phyloP scores from a whole-genome alignment of 2,113 vertebrate genomes.

The Cricetomys ansorgei region DNA sequence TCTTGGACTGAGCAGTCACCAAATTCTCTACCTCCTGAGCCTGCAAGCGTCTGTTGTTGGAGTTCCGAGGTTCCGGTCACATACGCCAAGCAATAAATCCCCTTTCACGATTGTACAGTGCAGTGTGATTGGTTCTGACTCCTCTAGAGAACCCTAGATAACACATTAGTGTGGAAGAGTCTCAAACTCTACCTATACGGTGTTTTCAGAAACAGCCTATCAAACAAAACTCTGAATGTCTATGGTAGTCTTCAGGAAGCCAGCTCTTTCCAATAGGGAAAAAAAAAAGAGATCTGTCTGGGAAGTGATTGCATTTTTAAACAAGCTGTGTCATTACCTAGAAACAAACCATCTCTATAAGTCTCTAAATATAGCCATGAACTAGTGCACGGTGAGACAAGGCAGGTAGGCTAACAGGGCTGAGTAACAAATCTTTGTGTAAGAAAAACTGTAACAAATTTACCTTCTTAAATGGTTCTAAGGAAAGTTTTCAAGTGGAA shows the following conservation, averaged over 20 bases:
- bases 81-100: background rate
- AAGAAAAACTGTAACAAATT: background rate
- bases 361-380: background rate
- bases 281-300: constrained; percentile 9
- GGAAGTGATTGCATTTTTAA: background rate
- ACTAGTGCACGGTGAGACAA: background rate
- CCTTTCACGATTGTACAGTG: background rate
- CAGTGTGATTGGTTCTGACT: too few relatives aligned
- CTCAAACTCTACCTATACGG: background rate
- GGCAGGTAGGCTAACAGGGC: background rate
- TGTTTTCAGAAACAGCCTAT: constrained; percentile 33
- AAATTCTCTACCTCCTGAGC: background rate
- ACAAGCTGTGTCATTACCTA: constrained; percentile 35
- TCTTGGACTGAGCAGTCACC: background rate
- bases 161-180: background rate
- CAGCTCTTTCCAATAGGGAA: background rate
- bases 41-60: background rate
- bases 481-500: background rate
- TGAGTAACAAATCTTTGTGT: background rate
- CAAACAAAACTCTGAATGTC: constrained; percentile 30
- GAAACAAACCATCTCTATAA: background rate
- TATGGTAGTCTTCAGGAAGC: constrained; percentile 24
- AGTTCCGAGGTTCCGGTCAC: background rate
- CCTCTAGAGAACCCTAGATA: background rate
- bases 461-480: background rate